Evolutionary conservation across 2,113 vertebrate species (phyloP).

Genomic region (Nanger granti): DNA sequence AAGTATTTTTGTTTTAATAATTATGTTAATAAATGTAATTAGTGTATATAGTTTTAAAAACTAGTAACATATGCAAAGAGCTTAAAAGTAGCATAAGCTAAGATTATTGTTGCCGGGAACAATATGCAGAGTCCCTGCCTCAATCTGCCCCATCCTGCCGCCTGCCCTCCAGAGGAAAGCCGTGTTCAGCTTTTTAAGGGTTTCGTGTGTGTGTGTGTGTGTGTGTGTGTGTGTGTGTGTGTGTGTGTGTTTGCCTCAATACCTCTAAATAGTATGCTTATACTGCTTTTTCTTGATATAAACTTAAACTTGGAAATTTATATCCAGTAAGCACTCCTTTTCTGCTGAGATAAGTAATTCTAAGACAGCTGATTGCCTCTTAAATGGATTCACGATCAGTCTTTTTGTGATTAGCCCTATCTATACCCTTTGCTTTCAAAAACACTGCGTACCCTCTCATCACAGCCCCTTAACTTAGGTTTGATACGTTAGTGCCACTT

Average conservation of each 20-base stretch:
- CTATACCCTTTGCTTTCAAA: not conserved
- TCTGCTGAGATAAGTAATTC: not conserved
- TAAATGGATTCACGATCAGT: not conserved
- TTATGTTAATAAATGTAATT: not conserved
- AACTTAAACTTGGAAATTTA: not conserved
- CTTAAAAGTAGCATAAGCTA: not conserved
- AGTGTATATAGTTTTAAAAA: not conserved
- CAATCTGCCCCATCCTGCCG: not conserved
- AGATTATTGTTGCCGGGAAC: not conserved
- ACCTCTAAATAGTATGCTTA: not conserved
- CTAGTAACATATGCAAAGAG: not conserved
- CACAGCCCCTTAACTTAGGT: not conserved
- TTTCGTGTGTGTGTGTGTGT: not conserved
- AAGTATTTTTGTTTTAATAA: not conserved
- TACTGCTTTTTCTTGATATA: not conserved
- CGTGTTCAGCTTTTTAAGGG: not conserved
- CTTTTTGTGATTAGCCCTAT: not conserved
- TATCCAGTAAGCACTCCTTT: not conserved
- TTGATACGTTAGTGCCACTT: not conserved
- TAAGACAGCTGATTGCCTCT: not conserved
- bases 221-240: not conserved
- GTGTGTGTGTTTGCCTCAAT: not conserved
- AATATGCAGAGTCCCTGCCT: too few relatives aligned
- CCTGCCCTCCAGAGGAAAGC: not conserved
- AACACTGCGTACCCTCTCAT: rapidly evolving